Base-by-base conservation (phyloP, 2,888 invertebrate species). In the Polydrusus pterygomalis region DNA sequence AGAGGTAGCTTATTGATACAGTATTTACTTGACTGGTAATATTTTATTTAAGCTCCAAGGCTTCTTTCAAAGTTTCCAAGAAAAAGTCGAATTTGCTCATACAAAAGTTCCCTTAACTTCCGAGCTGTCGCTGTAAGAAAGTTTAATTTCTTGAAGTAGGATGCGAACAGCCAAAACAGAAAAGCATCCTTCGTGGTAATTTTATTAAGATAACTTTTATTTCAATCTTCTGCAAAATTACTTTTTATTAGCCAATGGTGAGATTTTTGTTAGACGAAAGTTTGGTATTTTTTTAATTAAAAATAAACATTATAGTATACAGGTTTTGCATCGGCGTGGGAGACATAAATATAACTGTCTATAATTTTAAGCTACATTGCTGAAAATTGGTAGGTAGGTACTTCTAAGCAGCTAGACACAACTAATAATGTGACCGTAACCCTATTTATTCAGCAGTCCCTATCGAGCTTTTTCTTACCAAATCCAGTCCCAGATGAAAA, bases 161-260 rank as follows among this genome's bases (percentile, higher is more conserved):
- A 73, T 38, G 67, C 58, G 73, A 73, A 73, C 73, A 62, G 49
- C 73, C 73, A 62, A 69, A 74, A 74, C 74, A 74, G 74, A 74
- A 73, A 49, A 73, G 73, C 68, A 63, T 49, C 68, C 68, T 45
- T 56, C 56, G 25, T 25, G 60, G 49, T 76, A 76, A 76, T 76
- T 76, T 11, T 9, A 51, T 76, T 76, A 76, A 69, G 71, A 54
- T 67, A 74, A 77, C 74, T 77, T 77, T 77, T 77, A 77, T 77
- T 74, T 77, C 77, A 77, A 77, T 77, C 74, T 77, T 74, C 77
- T 77, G 77, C 51, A 47, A 77, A 77, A 77, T 77, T 77, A 70
- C 75, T 71, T 72, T 74, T 63, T 69, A 76, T 76, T 76, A 76
- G 70, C 8, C n/a, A 34, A 56, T n/a, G 34, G 9, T 34, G n/a